Base-by-base conservation (phyloP, 2,113 vertebrate genomes). In the Triplophysa tibetana region DNA sequence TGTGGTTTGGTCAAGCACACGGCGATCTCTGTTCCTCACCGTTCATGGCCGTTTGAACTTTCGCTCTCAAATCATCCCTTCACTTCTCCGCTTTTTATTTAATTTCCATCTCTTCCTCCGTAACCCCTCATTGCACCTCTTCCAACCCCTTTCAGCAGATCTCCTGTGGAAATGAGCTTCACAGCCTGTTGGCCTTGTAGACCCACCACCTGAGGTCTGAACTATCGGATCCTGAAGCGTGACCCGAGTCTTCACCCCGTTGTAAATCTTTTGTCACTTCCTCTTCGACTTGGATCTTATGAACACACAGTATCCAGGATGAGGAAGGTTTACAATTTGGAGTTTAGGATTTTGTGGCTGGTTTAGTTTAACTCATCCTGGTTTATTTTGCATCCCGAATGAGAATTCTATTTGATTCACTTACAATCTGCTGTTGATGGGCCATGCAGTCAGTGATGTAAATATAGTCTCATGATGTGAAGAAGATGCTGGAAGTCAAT, bases 101-200 rank as follows among this genome's bases (percentile, higher is more conserved):
- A 75, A 84, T 86, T 87, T 85, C 85, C 82, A 85, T 82, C 63
- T 38, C 81, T 70, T 72, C 73, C 77, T 78, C 33, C 56, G 69
- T 23, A 70, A 62, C 78, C 72, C 70, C 52, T 60, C 56, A 12
- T 70, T 23, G 65, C 70, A 79, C 48, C 29, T 65, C 68, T 81
- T 45, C 70, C 70, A 26, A 21, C 48, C 65, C 50, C 67, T 72
- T 70, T 45, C 62, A 74, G 76, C 75, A 54, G 52, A 76, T 66
- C 77, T 82, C 50, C 19, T 2, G 61, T 82, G 82, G 67, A 86
- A 87, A 85, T 82, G 52, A 84, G 79, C 84, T 82, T 87, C 73
- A 76, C 79, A 83, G 79, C 54, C 79, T 74, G 79, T 65, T 77
- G 87, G 77, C 65, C 82, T 68, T 77, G 70, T 70, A 62, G 72